Base-by-base conservation (phyloP, 1,140 invertebrate species). In the Papilio dardanus region DNA sequence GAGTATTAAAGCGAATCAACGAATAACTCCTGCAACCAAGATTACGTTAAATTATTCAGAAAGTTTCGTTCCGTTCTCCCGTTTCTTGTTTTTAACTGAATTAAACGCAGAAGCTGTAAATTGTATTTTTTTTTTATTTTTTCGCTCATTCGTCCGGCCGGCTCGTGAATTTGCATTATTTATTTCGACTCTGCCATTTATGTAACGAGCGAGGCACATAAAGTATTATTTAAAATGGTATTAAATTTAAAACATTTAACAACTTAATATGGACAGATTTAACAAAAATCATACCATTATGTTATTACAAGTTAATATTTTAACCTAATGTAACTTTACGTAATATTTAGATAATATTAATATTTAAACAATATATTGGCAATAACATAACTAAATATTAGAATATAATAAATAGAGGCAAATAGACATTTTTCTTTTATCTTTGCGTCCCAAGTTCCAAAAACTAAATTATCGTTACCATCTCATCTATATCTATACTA, bases 81-180 rank as follows among this genome's bases (percentile, higher is more conserved):
- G 35, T 69, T 69, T 69, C 67, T 69, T 69, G 67, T 69, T 69
- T 69, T 69, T 69, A 69, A 69, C 35, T 69, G 67, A 69, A 69
- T 69, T 69, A 69, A 69, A 69, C 33, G 35, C 67, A 42, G 35
- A 28, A 40, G 67, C 33, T 69, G 67, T 69, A 69, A 69, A 69
- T 69, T 69, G n/a, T 24, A 16, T 69, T 69, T 40, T 68, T 66
- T 46, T 58, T 62, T 46, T 46, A 46, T 40, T 40, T 40, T 40
- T 42, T 35, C 30, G 65, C 19, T 33, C 65, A 35, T 66, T 66
- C 31, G n/a, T 69, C 33, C 67, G 31, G 67, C 21, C 67, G 31
- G 67, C 67, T 40, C 31, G 31, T 69, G 33, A 37, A 24, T 40
- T 42, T 37, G 3, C 67, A 69, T 69, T 69, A 69, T 69, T 69